Conservation (phyloP, 2,888 invertebrate species). For the Rhogogaster chlorosoma region DNA sequence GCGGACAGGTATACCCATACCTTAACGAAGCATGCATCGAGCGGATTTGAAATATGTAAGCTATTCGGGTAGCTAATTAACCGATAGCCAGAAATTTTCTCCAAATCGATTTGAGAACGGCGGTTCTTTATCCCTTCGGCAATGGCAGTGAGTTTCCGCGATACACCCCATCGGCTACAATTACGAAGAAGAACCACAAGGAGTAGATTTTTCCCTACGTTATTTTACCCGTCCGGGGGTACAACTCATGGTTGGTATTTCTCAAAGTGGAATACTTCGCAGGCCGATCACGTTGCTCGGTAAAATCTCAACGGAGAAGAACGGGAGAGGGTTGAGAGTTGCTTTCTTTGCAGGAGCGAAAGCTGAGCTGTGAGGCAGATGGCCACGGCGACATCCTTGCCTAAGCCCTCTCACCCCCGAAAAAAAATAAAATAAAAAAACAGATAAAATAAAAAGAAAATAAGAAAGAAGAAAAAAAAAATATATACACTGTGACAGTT, state of each 20-base stretch:
- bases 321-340: conserved; percentile 18
- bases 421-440: background rate
- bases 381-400: background rate
- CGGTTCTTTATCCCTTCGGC: background rate
- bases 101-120: background rate
- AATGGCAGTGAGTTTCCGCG: background rate
- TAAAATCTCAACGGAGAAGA: conserved; percentile 66
- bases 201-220: background rate
- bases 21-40: background rate
- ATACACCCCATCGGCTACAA: background rate
- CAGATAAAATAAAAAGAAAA: background rate
- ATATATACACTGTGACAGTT: background rate
- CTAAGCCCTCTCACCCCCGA: background rate
- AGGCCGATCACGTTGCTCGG: conserved; percentile 68
- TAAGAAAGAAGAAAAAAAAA: background rate
- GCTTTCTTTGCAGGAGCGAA: conserved; percentile 5
- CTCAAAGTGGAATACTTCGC: conserved; percentile 29
- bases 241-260: background rate
- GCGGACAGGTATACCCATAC: background rate
- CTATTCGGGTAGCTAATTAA: background rate
- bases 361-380: conserved; percentile 5
- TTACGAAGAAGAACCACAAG: background rate
- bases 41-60: background rate
- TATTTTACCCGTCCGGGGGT: background rate
- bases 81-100: background rate